Base-by-base conservation (phyloP, 2,888 invertebrate genomes). In the Aleiodes testaceus region DNA sequence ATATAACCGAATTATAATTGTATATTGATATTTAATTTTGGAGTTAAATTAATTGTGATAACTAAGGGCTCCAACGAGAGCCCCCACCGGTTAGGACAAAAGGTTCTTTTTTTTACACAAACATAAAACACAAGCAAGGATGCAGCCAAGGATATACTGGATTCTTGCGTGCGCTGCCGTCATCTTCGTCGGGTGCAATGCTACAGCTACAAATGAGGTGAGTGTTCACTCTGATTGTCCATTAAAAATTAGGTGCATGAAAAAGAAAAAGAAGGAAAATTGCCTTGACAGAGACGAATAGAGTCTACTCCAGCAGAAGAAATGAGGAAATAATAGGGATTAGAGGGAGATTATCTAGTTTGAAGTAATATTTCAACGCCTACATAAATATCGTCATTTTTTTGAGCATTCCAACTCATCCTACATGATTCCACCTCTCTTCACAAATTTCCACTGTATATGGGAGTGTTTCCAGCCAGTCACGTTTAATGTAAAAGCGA, bases 61-160 rank as follows among this genome's bases (percentile, higher is more conserved):
- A 42, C 9, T 36, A 59, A 42, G 45, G 63, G 45, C 63, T 63
- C 45, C 45, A 45, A 44, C 44, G 44, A 44, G 63, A 63, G 63
- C 45, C 44, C 42, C 14, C 45, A 11, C 18, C 45, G 45, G 63
- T 63, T 22, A 45, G 12, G 26, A 45, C 45, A 45, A n/a, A 63
- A 63, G 63, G 45, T 6, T 22, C 22, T 63, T 67, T 67, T 66
- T 70, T 71, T 65, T n/a, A 66, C 50, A 50, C 42, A 30, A 61
- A 30, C 53, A 50, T 30, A 68, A 73, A 67, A 52, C 67, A 67
- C 59, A 72, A 64, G 72, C 59, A 74, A 82, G 72, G 70, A 93
- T 93, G 93, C 91, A 93, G 91, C 92, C 92, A 88, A 92, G 93
- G 92, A 93, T 93, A 92, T 91, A 91, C 88, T 89, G 92, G 89